phyloP scores from a whole-genome alignment of 1,140 invertebrate genomes.

The Potamilus streckersoni region DNA sequence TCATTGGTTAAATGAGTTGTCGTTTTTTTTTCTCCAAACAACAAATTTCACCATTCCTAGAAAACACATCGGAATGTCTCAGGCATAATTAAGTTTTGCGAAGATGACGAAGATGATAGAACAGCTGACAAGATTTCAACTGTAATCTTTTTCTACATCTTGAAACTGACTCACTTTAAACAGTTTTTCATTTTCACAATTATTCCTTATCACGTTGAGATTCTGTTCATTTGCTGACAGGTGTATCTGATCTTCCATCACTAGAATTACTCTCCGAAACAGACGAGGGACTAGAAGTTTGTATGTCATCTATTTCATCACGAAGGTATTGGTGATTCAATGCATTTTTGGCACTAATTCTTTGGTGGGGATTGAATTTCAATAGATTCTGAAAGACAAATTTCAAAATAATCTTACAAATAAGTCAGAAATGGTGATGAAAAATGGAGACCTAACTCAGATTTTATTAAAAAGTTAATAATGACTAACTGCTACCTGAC shows the following conservation, averaged over 20 bases:
- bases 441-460: not conserved
- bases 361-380: slow-evolving; percentile 92
- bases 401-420: not conserved
- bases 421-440: not conserved
- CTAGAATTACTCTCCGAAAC: slow-evolving; percentile 52
- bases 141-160: too few relatives aligned
- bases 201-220: not conserved
- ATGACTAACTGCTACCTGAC: not conserved
- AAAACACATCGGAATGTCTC: too few relatives aligned
- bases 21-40: too few relatives aligned
- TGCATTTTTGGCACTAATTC: slow-evolving; percentile 94
- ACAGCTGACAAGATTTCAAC: too few relatives aligned
- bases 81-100: too few relatives aligned
- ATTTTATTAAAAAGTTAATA: not conserved
- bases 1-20: too few relatives aligned
- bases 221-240: slow-evolving; percentile 51
- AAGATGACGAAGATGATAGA: too few relatives aligned
- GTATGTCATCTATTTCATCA: slow-evolving; percentile 72
- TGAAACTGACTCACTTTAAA: too few relatives aligned
- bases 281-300: slow-evolving; percentile 52
- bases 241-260: slow-evolving; percentile 54
- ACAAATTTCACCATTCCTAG: too few relatives aligned
- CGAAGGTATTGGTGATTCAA: slow-evolving; percentile 95
- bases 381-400: slow-evolving; percentile 68
- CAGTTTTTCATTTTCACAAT: not conserved